Evolutionary conservation across 2,888 invertebrate genomes (phyloP).

Genomic region (Pandemis cinnamomeana): DNA sequence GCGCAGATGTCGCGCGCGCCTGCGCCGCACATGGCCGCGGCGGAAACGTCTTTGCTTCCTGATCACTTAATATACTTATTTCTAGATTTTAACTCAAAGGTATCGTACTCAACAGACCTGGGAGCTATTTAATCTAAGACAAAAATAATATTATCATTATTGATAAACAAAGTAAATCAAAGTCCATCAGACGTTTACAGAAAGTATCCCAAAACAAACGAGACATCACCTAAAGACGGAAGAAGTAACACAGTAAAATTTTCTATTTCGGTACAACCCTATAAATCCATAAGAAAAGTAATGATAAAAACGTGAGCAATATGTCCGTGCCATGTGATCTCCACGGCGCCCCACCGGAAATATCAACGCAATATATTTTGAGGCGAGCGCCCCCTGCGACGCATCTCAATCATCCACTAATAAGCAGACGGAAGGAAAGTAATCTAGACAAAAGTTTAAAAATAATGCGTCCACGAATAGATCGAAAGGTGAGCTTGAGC

Average conservation of each 20-base stretch:
- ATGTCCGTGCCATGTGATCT: constrained; percentile 60
- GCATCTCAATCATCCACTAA: constrained; percentile 83
- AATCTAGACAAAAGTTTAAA: constrained; percentile 84
- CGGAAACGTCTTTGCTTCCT: constrained; percentile 66
- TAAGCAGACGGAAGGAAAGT: constrained; percentile 83
- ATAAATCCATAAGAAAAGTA: constrained; percentile 41
- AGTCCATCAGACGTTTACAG: not conserved
- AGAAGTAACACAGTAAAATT: constrained; percentile 15
- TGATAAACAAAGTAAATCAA: not conserved
- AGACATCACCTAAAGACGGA: constrained; percentile 12
- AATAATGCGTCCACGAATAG: constrained; percentile 78
- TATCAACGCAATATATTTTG: constrained; percentile 72
- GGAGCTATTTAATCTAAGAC: not conserved
- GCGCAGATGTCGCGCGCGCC: constrained; percentile 33
- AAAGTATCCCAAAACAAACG: not conserved
- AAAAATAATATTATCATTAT: too few species aligned
- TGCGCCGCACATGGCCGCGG: constrained; percentile 53
- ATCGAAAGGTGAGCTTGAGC: constrained; percentile 82
- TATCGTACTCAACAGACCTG: not conserved
- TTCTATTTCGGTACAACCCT: constrained; percentile 40
- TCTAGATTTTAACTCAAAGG: not conserved
- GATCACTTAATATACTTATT: constrained; percentile 48
- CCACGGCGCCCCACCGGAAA: constrained; percentile 68
- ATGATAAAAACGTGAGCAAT: constrained; percentile 56
- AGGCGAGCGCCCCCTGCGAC: constrained; percentile 81